Base-by-base conservation (phyloP, 2,888 invertebrate genomes). In the Elysia crispata region DNA sequence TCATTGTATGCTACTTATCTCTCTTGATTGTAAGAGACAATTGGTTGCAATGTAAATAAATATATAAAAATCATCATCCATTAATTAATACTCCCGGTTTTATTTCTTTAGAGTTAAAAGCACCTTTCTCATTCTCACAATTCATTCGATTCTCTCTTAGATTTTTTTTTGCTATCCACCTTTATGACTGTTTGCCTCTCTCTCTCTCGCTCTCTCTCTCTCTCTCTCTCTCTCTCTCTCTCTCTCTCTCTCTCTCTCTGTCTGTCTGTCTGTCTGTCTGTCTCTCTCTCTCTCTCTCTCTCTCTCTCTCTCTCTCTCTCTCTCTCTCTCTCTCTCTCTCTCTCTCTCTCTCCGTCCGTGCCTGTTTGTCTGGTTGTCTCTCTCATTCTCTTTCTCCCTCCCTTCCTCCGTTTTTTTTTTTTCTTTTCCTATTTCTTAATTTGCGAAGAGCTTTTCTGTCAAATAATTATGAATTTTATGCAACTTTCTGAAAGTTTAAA, bases 211-310 rank as follows among this genome's bases (percentile, higher is more conserved):
- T 15, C 60, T 15, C 60, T 60, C n/a, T 60, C 60, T 60, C n/a
- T 60, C 60, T 60, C n/a, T 60, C 60, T 60, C n/a, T 60, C 60
- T 60, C n/a, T 60, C 60, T 60, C n/a, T 60, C 60, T 60, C n/a
- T 60, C 60, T 60, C n/a, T 60, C 60, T 60, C n/a, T 60, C 60
- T 60, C n/a, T 60, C 60, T 60, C n/a, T 60, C 60, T 60, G 6
- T 60, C 60, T 54, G 54, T 54, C 54, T 54, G 54, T 54, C 54
- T 54, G 54, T 54, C 54, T 54, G 54, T 60, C 60, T 60, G 6
- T 60, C 60, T 60, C 6, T 41, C 41, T 41, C 60, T 60, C 60
- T 60, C 60, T 60, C 54, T 54, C 54, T 54, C 54, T 54, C 54
- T 54, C 54, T n/a, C n/a, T n/a, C 54, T 54, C 54, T 54, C 54